Percentiles rank a stretch among this genome's conserved stretches.
Conservation (phyloP, 2,113 vertebrate species). For the Smithornis capensis region DNA sequence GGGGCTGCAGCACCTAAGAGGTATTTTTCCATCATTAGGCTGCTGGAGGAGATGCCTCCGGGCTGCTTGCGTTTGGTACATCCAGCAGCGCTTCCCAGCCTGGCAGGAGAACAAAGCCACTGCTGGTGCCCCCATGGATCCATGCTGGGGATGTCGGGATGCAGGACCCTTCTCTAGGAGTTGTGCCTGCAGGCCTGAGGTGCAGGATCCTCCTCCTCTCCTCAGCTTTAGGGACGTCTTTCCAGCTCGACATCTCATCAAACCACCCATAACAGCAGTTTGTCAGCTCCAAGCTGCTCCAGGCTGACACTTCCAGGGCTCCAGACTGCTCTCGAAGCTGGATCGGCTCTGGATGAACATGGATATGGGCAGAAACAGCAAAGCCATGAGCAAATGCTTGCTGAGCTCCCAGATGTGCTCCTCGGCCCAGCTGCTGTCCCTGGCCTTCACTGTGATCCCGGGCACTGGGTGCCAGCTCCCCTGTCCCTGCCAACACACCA, state of each 20-base stretch:
- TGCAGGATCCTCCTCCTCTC: background rate
- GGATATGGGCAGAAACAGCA: fast-evolving
- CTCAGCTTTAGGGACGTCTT: background rate
- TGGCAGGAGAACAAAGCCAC: background rate
- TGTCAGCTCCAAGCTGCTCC: background rate
- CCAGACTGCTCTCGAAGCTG: background rate
- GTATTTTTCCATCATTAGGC: background rate
- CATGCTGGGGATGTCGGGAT: fast-evolving
- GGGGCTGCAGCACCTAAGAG: background rate
- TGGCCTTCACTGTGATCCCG: fast-evolving
- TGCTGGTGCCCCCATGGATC: fast-evolving
- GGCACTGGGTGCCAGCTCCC: background rate
- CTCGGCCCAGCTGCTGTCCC: fast-evolving
- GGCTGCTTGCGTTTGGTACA: background rate
- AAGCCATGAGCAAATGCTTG: fast-evolving
- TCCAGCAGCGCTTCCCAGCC: background rate
- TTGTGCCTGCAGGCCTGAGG: fast-evolving
- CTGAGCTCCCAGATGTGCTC: background rate
- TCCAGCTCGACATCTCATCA: background rate
- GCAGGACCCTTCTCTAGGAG: fast-evolving
- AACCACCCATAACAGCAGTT: fast-evolving
- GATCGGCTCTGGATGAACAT: fast-evolving
- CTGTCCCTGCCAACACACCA: background rate
- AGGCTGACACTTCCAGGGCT: background rate
- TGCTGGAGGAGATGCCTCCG: background rate